A percentile compares a stretch with the other conserved stretches of the same genome.
phyloP scores from a whole-genome alignment of 2,113 vertebrate genomes.

The Echinops telfairi region DNA sequence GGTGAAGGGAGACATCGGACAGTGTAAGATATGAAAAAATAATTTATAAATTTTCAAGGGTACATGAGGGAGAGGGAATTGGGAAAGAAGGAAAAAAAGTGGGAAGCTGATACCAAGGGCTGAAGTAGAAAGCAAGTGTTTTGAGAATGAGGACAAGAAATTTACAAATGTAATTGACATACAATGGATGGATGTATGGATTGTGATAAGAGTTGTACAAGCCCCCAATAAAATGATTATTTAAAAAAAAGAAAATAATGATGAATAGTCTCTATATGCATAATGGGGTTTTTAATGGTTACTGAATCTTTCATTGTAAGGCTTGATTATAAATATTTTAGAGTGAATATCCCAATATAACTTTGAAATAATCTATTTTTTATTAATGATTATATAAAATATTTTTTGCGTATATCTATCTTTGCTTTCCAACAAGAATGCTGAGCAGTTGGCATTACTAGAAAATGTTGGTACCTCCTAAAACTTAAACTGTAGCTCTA shows the following conservation, averaged over 20 bases:
- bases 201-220: too few relatives aligned
- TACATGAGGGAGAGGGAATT: too few relatives aligned
- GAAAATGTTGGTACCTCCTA: not conserved
- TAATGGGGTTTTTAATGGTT: constrained; percentile 38
- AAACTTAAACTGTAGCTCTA: constrained; percentile 27
- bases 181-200: too few relatives aligned
- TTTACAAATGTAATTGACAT: too few relatives aligned
- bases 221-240: too few relatives aligned
- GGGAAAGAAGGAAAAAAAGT: too few relatives aligned
- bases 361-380: constrained; percentile 54
- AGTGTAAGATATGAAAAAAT: too few relatives aligned
- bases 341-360: constrained; percentile 32
- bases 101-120: too few relatives aligned
- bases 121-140: too few relatives aligned
- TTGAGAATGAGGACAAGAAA: too few relatives aligned
- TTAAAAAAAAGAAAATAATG: constrained; percentile 41
- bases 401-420: constrained; percentile 7
- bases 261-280: not conserved
- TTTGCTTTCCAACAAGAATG: constrained; percentile 19
- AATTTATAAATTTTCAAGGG: too few relatives aligned
- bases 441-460: constrained; percentile 15
- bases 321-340: constrained; percentile 21
- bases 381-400: constrained; percentile 22
- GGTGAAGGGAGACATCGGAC: too few relatives aligned
- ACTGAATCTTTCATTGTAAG: constrained; percentile 30